Evolutionary conservation across 2,797 vertebrate genomes (phyloP), one percentile per base, ranked within the genome.

Genomic region (Schizopygopsis pylzovi): DNA sequence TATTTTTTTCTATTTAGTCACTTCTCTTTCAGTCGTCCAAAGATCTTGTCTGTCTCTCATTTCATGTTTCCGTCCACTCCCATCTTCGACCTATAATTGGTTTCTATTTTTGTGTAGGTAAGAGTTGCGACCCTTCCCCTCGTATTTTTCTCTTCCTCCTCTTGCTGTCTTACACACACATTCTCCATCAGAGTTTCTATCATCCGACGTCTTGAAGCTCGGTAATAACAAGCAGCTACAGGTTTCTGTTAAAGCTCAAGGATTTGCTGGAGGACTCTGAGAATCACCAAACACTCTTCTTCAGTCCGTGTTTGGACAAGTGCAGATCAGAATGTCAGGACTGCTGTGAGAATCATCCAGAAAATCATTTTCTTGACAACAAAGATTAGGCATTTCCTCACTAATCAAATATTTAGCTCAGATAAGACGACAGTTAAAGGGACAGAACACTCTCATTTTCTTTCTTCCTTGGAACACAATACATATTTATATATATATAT

Each of bases 191-290:
- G 52, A 13, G 4, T 68, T 73, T 70, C 54, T 83, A 67, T 92
- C 91, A 88, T 79, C 82, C 78, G 82, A 33, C 12, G 45, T 87
- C 76, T 91, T 87, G 91, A 89, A 91, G 92, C 90, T 90, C 87
- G 72, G 79, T 94, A 93, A 93, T 93, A 93, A 92, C 82, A 86
- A 93, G 91, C 92, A 90, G 91, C 92, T 93, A 45, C 28, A 83
- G 80, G 28, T 73, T 79, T 83, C n/a, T 59, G 20, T 45, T 65
- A 16, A 81, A 81, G 61, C 79, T 79, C 1, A 10, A 45, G 18
- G 45, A 73, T 65, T 78, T 82, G 56, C 18, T 67, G 54, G 68
- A 77, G 73, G 79, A 75, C 47, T 81, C 20, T 16, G 25, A 45
- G 52, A 41, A 70, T 41, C 20, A 7, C 15, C 78, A 59, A 49